Conservation (phyloP, 2,888 invertebrate genomes). For the Apamea sordens region DNA sequence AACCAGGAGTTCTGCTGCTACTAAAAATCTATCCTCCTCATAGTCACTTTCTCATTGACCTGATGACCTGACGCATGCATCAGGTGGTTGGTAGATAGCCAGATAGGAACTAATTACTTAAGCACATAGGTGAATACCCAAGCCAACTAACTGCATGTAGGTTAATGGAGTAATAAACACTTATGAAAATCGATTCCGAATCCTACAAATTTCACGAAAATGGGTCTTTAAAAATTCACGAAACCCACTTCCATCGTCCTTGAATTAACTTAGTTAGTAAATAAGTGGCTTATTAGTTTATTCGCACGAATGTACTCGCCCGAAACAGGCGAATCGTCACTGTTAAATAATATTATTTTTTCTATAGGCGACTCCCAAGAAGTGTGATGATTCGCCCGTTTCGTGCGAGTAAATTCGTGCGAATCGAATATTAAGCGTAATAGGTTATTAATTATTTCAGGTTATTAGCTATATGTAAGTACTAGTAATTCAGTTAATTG, state of each 20-base stretch:
- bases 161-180: slow-evolving; percentile 22
- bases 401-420: too few relatives aligned
- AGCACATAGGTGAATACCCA: slow-evolving; percentile 3
- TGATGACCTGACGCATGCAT: slow-evolving; percentile 5
- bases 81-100: slow-evolving; percentile 17
- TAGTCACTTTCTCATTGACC: not conserved
- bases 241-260: slow-evolving; percentile 36
- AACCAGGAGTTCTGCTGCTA: not conserved
- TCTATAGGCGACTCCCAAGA: too few relatives aligned
- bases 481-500: slow-evolving; percentile 46
- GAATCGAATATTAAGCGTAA: too few relatives aligned
- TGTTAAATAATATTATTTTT: too few relatives aligned
- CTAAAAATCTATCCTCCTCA: not conserved
- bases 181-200: slow-evolving; percentile 26
- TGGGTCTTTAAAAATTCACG: slow-evolving; percentile 44
- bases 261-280: slow-evolving; percentile 23
- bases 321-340: too few relatives aligned
- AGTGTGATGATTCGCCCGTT: too few relatives aligned
- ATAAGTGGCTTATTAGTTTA: not conserved
- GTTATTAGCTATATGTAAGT: slow-evolving; percentile 26
- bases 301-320: too few relatives aligned
- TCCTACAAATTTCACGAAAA: too few relatives aligned
- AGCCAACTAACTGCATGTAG: slow-evolving; percentile 9
- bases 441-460: slow-evolving; percentile 38
- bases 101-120: slow-evolving; percentile 32